Conservation (phyloP, 2,797 vertebrate species). For the Percopsis omiscomaycus region DNA sequence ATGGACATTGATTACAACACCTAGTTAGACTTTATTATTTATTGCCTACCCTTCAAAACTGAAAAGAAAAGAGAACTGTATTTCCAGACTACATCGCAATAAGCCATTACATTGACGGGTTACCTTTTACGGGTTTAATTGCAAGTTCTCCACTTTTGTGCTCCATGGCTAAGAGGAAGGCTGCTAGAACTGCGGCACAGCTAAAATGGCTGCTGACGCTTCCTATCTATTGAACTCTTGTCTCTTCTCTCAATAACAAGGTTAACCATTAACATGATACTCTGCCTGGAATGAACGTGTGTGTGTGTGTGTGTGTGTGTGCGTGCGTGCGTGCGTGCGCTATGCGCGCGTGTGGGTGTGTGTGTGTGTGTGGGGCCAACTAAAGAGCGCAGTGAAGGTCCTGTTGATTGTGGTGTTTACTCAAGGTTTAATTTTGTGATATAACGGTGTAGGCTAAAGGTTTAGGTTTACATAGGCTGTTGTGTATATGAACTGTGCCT, state of each 20-base stretch:
- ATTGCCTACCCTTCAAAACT: too few relatives aligned
- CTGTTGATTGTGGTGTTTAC: too few relatives aligned
- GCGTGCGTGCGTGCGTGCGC: background rate
- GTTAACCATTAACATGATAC: constrained; percentile 71
- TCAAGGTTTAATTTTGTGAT: too few relatives aligned
- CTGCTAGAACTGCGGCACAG: background rate
- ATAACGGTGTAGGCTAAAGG: too few relatives aligned
- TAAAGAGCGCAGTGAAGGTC: too few relatives aligned
- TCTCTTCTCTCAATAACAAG: constrained; percentile 39
- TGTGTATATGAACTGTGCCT: too few relatives aligned
- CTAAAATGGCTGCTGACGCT: constrained; percentile 64
- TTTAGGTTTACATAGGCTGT: too few relatives aligned
- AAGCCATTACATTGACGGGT: background rate
- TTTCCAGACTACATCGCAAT: background rate
- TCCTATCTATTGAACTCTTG: constrained; percentile 52
- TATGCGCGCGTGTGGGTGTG: background rate
- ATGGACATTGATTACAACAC: background rate
- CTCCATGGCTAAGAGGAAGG: constrained; percentile 28
- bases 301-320: constrained; percentile 10
- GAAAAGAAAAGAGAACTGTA: background rate
- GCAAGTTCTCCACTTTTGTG: background rate
- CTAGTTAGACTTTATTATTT: too few relatives aligned
- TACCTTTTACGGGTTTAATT: constrained; percentile 1
- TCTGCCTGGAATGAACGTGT: constrained; percentile 8
- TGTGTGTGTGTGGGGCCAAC: background rate